Conservation (phyloP, 2,113 vertebrate species). For the Chaetops frenatus region DNA sequence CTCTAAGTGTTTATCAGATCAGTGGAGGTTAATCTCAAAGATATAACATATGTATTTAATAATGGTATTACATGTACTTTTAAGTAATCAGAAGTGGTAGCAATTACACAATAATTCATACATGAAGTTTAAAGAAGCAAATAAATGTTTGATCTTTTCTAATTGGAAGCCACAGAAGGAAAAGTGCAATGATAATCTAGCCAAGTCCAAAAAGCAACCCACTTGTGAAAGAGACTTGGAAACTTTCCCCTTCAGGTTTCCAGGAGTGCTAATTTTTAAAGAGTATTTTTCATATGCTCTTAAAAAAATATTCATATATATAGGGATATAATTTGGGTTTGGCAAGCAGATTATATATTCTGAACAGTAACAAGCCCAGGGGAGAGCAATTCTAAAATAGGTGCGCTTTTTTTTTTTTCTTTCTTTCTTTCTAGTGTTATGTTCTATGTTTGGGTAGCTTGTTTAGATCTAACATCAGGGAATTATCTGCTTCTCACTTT, state of each 20-base stretch:
- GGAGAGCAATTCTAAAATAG: background rate
- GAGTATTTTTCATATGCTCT: background rate
- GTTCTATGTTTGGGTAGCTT: background rate
- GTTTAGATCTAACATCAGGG: background rate
- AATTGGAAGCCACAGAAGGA: background rate
- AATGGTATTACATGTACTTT: background rate
- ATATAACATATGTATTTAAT: background rate
- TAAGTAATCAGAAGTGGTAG: background rate
- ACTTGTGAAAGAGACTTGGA: background rate
- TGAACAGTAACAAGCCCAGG: background rate
- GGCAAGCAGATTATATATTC: background rate
- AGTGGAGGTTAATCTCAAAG: background rate
- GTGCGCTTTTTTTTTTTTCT: fast-evolving
- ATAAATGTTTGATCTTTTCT: background rate
- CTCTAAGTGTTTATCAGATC: background rate
- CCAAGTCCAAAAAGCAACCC: background rate
- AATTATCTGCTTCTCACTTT: background rate
- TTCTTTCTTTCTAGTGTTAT: background rate
- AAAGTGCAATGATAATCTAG: background rate
- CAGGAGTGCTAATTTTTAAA: background rate
- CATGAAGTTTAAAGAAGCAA: background rate
- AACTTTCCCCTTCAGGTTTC: background rate
- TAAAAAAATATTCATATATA: background rate
- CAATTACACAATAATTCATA: background rate
- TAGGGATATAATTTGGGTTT: background rate